Evolutionary conservation across 92 coral and sea anemone species (phyloP), one percentile per base, ranked within the genome.

Genomic region (Plumapathes pennacea): DNA sequence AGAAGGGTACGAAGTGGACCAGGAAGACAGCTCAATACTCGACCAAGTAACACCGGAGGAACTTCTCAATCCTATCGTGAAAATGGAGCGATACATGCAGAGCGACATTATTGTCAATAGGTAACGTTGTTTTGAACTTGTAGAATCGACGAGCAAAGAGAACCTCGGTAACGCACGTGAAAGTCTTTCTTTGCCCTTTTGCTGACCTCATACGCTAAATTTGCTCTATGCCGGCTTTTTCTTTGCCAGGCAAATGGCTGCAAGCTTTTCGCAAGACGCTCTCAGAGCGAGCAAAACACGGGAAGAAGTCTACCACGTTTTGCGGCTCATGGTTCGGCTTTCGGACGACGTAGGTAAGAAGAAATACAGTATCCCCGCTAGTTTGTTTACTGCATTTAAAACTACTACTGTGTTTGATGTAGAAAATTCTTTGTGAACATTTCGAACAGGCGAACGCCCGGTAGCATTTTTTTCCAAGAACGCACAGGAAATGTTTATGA

Each of bases 91-190:
- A 26, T 94, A 83, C 65, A 85, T 94, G 96, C 74, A 84, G 53
- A 94, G 99, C 63, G 99, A 94, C 71, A 91, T 88, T 31, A 90
- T 94, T 7, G 90, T 88, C 41, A 94, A 94, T 74, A 82, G 99
- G 99, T 94, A 63, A 74, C n/a, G 74, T 38, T 60, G 40, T 21
- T 26, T 27, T 29, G 47, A 28, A 44, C 56, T 36, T 10, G n/a
- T n/a, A n/a, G n/a, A n/a, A n/a, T n/a, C n/a, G n/a, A n/a, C n/a
- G n/a, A n/a, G n/a, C n/a, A n/a, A 37, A 37, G 41, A 10, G 10
- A n/a, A 37, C 41, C 41, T 10, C 10, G 10, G 10, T 37, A 10
- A 10, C 41, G 19, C 29, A 52, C 58, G 58, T 26, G 58, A 31
- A 10, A 52, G 20, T 24, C 15, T 41, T 19, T n/a, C n/a, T n/a